Evolutionary conservation across 1,140 invertebrate genomes (phyloP), one percentile per base, ranked within the genome.

Genomic region (Formica selysi): DNA sequence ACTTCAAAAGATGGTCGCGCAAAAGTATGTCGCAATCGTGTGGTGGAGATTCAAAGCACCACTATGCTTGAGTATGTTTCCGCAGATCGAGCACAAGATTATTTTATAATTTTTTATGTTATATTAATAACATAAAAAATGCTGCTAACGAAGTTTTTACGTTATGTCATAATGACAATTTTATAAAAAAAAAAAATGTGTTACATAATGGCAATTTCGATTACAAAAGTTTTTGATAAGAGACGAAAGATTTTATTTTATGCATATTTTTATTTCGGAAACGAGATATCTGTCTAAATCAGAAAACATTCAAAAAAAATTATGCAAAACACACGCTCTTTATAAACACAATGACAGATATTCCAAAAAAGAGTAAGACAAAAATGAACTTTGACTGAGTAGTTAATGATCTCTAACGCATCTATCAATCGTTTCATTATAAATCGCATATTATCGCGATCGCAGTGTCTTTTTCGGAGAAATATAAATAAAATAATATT

Each of bases 401-500:
- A 78, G 48, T 22, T 38, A 80, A 80, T 32, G 61, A 79, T 80
- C 54, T 67, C 64, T 32, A 38, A 80, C 32, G 8, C 44, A 54
- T 79, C 62, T 41, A 79, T 79, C 62, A 79, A 79, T 11, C 32
- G 26, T 59, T 70, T 70, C 22, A 10, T 70, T n/a, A 48, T 38
- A 48, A 41, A 44, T 29, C 22, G 32, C 16, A 44, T 36, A 16
- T 64, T 32, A 32, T 71, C 26, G 44, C 10, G 19, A 64, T 54
- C 54, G 22, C 26, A 26, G 7, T 13, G 1, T 44, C 26, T 89
- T 83, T 71, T 29, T 83, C 57, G 54, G n/a, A 86, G 65, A 73
- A 61, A 10, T 41, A 70, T 51, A 76, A 76, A 68, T 85, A 73
- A 89, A 86, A 86, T 73, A 61, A 59, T 36, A 71, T 83, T 44